Conservation (phyloP, 2,888 invertebrate species). For the Stegana nigrithorax region DNA sequence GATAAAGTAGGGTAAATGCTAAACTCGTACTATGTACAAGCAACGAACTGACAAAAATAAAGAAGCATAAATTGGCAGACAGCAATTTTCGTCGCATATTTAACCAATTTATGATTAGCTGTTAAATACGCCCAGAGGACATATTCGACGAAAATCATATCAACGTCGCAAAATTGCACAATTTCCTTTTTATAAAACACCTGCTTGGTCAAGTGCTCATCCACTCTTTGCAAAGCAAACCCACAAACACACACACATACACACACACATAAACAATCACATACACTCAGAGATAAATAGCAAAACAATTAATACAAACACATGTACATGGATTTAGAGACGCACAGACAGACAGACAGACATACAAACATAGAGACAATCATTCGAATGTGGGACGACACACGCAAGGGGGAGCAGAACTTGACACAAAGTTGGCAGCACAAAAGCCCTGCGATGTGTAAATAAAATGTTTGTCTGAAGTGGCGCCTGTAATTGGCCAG, state of each 20-base stretch:
- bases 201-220: no score
- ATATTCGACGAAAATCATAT: slow-evolving; percentile 7
- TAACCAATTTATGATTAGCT: slow-evolving; percentile 18
- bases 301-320: slow-evolving; percentile 15
- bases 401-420: background rate
- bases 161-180: slow-evolving; percentile 11
- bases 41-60: background rate
- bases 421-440: background rate
- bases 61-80: background rate
- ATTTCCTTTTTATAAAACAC: slow-evolving; percentile 9
- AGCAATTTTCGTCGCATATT: slow-evolving; percentile 10
- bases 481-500: slow-evolving; percentile 13
- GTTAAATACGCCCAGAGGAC: slow-evolving; percentile 5
- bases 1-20: no score
- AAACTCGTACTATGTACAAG: no score
- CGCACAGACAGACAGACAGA: background rate
- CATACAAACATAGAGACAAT: no score
- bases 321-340: background rate
- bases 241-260: background rate
- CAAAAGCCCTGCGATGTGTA: slow-evolving; percentile 8
- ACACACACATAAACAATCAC: background rate
- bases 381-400: background rate
- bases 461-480: slow-evolving; percentile 15
- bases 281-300: background rate
- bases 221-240: no score